Percentiles rank a stretch among this genome's conserved stretches.
Evolutionary conservation across 1,140 invertebrate species (phyloP).

Genomic region (Polyergus mexicanus): DNA sequence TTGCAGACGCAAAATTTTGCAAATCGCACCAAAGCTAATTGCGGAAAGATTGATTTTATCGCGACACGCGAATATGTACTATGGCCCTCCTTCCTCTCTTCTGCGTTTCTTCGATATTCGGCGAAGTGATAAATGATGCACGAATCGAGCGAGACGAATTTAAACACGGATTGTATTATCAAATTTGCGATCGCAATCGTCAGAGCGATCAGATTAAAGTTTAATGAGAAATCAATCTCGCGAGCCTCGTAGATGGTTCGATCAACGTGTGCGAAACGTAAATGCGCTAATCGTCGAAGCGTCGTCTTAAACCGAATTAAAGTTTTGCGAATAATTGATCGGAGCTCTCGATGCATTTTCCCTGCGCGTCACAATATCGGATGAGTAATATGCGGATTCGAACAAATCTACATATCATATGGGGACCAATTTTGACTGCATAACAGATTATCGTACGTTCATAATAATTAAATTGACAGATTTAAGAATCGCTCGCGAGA

Average conservation of each 20-base stretch:
- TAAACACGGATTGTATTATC: constrained; percentile 37
- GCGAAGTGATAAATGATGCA: constrained; percentile 38
- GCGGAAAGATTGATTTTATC: constrained; percentile 11
- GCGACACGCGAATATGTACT: not conserved
- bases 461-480: not conserved
- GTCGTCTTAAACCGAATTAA: constrained; percentile 46
- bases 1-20: constrained; percentile 21
- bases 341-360: constrained; percentile 29
- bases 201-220: constrained; percentile 27
- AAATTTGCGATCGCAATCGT: constrained; percentile 32
- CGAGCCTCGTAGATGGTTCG: not conserved
- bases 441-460: not conserved
- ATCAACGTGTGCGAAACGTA: not conserved
- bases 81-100: not conserved
- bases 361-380: not conserved
- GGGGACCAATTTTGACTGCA: constrained; percentile 12
- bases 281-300: constrained; percentile 28
- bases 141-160: constrained; percentile 38
- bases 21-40: not conserved
- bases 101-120: not conserved
- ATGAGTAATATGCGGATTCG: not conserved
- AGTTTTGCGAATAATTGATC: constrained; percentile 55
- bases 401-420: constrained; percentile 16
- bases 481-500: constrained; percentile 1
- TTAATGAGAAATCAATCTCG: constrained; percentile 42